These are phyloP conservation scores for Isurus oxyrinchus DNA, from an alignment of 2,113 vertebrate genomes.

Conservation along the genomic window DNA sequence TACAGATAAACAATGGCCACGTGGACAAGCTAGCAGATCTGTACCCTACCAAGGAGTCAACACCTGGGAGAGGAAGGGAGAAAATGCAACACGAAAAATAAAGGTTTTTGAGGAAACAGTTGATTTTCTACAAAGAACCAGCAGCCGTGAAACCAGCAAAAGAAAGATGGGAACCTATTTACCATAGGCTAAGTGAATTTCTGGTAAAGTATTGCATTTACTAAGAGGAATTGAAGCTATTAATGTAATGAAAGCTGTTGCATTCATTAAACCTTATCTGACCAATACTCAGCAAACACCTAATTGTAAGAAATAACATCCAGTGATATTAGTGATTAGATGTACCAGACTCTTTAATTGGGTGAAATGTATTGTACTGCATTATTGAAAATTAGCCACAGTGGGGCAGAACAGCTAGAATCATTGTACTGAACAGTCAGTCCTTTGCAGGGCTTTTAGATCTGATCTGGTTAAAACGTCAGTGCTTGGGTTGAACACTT, in stretches of 20 bases:
- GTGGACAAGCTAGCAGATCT: background rate
- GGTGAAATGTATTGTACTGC: background rate
- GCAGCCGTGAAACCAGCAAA: background rate
- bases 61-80: background rate
- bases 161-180: background rate
- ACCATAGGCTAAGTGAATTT: background rate
- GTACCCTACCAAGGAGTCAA: background rate
- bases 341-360: background rate
- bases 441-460: background rate
- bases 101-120: background rate
- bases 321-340: background rate
- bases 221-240: background rate
- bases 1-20: background rate
- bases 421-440: background rate
- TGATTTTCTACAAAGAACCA: background rate
- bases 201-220: background rate
- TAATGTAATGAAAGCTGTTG: background rate
- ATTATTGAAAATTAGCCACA: background rate
- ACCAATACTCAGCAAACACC: background rate
- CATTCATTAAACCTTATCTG: background rate
- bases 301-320: background rate
- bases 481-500: background rate
- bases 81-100: background rate
- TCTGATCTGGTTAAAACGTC: background rate
- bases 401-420: background rate